Conservation (phyloP, 2,888 invertebrate species). For the Stenolophus ochropezus region DNA sequence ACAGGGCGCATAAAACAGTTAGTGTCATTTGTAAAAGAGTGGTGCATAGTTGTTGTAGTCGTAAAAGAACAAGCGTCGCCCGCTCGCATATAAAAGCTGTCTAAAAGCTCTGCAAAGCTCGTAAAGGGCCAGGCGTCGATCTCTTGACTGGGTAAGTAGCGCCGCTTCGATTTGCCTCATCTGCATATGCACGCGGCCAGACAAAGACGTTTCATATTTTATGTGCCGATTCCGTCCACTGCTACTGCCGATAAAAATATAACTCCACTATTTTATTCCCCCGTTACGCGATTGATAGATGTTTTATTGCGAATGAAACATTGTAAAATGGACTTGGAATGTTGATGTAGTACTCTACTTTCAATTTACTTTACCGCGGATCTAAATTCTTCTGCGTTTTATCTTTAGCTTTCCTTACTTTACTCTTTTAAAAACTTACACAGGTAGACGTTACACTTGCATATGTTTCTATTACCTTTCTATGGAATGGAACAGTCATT, state of each 20-base stretch:
- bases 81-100: slow-evolving; percentile 60
- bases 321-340: slow-evolving; percentile 31
- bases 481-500: too few species aligned
- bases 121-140: slow-evolving; percentile 53
- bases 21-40: slow-evolving; percentile 43
- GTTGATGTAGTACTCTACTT: neutral
- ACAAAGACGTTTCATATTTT: slow-evolving; percentile 55
- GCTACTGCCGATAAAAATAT: slow-evolving; percentile 49
- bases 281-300: slow-evolving; percentile 17
- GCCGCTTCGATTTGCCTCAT: slow-evolving; percentile 47
- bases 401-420: too few species aligned
- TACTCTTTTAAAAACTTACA: too few species aligned
- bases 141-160: slow-evolving; percentile 45
- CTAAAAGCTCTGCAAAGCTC: slow-evolving; percentile 61
- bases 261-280: slow-evolving; percentile 51
- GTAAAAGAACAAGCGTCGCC: slow-evolving; percentile 43
- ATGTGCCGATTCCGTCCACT: slow-evolving; percentile 15
- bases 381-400: too few species aligned
- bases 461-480: too few species aligned
- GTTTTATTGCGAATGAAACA: slow-evolving; percentile 43
- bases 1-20: slow-evolving; percentile 42
- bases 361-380: slow-evolving; percentile 1
- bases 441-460: too few species aligned
- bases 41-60: slow-evolving; percentile 32
- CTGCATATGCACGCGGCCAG: slow-evolving; percentile 48